phyloP scores from a whole-genome alignment of 2,797 vertebrate genomes.

The Syngnathus rostellatus region DNA sequence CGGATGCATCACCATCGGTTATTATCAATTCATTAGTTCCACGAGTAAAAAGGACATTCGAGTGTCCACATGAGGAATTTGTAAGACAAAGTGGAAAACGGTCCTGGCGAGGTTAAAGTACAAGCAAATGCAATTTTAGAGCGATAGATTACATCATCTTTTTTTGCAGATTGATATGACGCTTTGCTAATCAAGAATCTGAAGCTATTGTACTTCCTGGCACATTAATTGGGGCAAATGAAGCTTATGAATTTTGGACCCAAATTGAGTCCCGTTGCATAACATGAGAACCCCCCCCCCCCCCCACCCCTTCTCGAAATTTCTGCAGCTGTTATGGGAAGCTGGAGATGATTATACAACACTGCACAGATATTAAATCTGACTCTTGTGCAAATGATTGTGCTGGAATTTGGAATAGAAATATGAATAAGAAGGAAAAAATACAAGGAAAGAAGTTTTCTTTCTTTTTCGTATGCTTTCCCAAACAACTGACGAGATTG shows the following conservation, averaged over 20 bases:
- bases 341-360: slow-evolving; percentile 43
- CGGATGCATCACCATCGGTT: slow-evolving; percentile 3
- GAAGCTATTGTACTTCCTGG: slow-evolving; percentile 22
- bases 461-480: neutral
- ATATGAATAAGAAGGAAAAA: neutral
- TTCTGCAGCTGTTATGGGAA: slow-evolving; percentile 40
- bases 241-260: slow-evolving; percentile 21
- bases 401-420: slow-evolving; percentile 11
- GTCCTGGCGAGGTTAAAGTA: neutral
- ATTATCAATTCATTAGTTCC: slow-evolving; percentile 19
- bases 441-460: neutral
- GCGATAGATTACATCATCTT: neutral
- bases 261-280: slow-evolving; percentile 37
- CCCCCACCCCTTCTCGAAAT: slow-evolving; percentile 19
- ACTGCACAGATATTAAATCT: slow-evolving; percentile 6
- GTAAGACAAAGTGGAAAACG: neutral
- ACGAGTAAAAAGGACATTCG: slow-evolving; percentile 3
- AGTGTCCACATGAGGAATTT: neutral
- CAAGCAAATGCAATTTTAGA: neutral
- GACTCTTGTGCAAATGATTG: slow-evolving; percentile 15
- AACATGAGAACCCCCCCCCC: slow-evolving; percentile 11
- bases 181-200: slow-evolving; percentile 6
- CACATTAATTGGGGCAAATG: slow-evolving; percentile 35
- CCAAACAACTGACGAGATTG: neutral
- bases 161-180: neutral